Evolutionary conservation across 2,888 invertebrate species (phyloP).

Genomic region (Acleris holmiana): DNA sequence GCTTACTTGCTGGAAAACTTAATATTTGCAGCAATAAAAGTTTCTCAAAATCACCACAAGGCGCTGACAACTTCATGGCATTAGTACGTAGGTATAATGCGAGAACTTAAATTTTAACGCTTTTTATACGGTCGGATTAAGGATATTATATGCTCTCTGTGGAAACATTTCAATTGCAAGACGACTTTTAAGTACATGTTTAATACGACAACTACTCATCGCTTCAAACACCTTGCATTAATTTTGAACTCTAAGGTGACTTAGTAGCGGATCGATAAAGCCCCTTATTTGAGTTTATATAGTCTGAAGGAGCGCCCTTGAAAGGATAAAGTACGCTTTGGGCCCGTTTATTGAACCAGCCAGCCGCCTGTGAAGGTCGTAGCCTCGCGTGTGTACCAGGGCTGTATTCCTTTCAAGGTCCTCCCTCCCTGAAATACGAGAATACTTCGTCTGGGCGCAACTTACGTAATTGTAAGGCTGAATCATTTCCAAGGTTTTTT

Average conservation of each 20-base stretch:
- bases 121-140: neutral
- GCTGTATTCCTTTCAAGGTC: conserved; percentile 48
- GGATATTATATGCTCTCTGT: too few species aligned
- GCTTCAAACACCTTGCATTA: neutral
- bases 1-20: conserved; percentile 40
- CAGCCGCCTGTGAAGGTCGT: conserved; percentile 59
- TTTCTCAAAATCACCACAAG: conserved; percentile 42
- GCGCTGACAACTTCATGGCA: neutral
- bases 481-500: too few species aligned
- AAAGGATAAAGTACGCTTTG: conserved; percentile 56
- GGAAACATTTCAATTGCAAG: neutral
- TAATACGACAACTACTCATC: neutral
- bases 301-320: conserved; percentile 64
- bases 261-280: conserved; percentile 43
- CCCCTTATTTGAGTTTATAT: conserved; percentile 46
- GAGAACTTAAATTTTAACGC: neutral
- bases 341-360: conserved; percentile 66
- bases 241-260: neutral
- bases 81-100: neutral
- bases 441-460: neutral
- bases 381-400: conserved; percentile 44
- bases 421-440: conserved; percentile 26
- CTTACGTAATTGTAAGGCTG: too few species aligned
- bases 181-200: neutral
- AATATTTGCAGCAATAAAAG: conserved; percentile 52